Evolutionary conservation across 2,888 invertebrate genomes (phyloP), one percentile per base, ranked within the genome.

Genomic region (Drosophila mulleri): DNA sequence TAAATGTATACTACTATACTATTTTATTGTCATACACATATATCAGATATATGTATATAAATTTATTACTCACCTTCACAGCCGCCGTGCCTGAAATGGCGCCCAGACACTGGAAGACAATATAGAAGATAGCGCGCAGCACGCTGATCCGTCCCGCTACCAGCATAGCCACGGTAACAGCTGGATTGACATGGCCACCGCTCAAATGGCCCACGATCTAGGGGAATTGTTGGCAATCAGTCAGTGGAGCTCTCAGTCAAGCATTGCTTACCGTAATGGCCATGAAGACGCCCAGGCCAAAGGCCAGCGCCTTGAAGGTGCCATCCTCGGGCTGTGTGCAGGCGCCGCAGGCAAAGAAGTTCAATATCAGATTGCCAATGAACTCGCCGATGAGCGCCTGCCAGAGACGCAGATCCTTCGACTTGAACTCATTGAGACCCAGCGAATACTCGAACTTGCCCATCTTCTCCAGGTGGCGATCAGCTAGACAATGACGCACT

Each of bases 131-230:
- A 0, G 96, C 96, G 78, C 97, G 95, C 37, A 95, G 92, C 0
- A 97, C 93, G 80, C 96, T 95, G 60, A 97, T 96, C 88, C 96
- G 96, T 11, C 98, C 97, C 11, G 96, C 95, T 14, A 96, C 95
- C 61, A 97, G 93, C 93, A 98, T 94, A 2, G 96, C 97, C 20
- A 94, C 92, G 6, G 98, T 98, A 47, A 98, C 97, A 1, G 98
- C 98, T 2, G 98, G 98, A 94, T 98, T 98, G 72, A 98, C 94
- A 93, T 98, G 98, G 12, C 97, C 97, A 3, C 98, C 98, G 67
- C 97, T 98, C 60, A 98, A 95, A 93, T 98, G 97, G 5, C 97
- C 97, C 81, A 98, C 95, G 58, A 96, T 94, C 97, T 97, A 59
- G 20, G 2, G 26, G 26, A 26, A 7, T 26, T 3, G 8, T 9